These are phyloP conservation scores for Notiomystis cincta DNA, from an alignment of 2,113 vertebrate genomes.

Conservation along the genomic window DNA sequence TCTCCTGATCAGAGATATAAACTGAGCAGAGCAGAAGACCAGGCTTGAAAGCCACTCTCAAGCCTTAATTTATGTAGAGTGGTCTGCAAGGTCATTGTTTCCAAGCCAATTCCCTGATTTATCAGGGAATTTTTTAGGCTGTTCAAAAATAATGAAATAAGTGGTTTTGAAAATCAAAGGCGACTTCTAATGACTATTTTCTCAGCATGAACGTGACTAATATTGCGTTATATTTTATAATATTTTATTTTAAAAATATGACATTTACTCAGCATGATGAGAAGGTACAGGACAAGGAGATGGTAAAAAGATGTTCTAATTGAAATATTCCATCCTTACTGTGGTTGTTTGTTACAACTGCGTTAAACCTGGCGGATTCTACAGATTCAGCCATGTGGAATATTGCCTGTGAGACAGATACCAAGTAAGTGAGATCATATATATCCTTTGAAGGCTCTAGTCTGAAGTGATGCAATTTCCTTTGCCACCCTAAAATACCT, in stretches of 20 bases:
- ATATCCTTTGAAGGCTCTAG: not conserved
- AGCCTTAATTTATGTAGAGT: constrained; percentile 24
- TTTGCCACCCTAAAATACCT: not conserved
- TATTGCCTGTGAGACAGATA: not conserved
- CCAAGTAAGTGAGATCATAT: not conserved
- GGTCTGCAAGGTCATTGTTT: not conserved
- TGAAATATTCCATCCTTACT: not conserved
- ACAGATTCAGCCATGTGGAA: not conserved
- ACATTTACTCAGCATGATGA: not conserved
- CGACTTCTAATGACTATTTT: constrained; percentile 1
- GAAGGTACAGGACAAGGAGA: not conserved
- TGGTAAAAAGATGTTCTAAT: not conserved
- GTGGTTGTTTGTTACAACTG: not conserved
- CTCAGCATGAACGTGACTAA: not conserved
- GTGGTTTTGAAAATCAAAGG: not conserved
- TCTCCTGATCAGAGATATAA: constrained; percentile 37
- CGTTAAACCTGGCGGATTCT: not conserved
- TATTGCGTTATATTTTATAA: not conserved
- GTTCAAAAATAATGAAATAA: not conserved
- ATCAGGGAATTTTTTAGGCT: constrained; percentile 18
- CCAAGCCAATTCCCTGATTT: not conserved
- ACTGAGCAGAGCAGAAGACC: not conserved
- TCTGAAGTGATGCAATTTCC: not conserved
- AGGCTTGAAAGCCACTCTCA: not conserved
- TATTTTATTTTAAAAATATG: not conserved